Evolutionary conservation across 2,888 invertebrate species (phyloP).

Genomic region (Hecatera dysodea): DNA sequence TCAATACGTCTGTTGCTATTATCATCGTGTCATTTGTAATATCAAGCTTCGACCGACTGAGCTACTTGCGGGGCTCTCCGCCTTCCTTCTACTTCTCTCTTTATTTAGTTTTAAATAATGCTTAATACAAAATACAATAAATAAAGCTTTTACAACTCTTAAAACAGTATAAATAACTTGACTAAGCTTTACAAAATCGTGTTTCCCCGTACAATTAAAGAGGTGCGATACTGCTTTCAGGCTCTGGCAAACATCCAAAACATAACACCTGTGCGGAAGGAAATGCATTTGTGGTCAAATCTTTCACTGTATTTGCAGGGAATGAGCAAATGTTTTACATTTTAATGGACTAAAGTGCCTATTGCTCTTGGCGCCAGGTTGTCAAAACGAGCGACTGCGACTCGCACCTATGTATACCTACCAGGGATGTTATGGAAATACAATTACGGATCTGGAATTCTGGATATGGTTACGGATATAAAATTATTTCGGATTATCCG

Average conservation of each 20-base stretch:
- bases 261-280: constrained; percentile 64
- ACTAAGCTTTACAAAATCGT: constrained; percentile 59
- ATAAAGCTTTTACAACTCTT: constrained; percentile 16
- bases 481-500: no score
- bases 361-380: constrained; percentile 1
- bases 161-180: constrained; percentile 34
- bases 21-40: not conserved
- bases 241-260: constrained; percentile 69
- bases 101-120: not conserved
- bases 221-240: constrained; percentile 71
- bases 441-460: no score
- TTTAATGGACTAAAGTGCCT: constrained; percentile 10
- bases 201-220: constrained; percentile 67
- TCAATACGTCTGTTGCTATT: not conserved
- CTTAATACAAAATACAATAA: not conserved
- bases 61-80: not conserved
- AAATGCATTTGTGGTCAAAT: constrained; percentile 63
- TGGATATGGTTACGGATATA: no score
- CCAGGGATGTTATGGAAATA: not conserved
- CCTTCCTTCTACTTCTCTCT: not conserved
- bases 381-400: not conserved
- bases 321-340: constrained; percentile 35
- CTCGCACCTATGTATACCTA: not conserved
- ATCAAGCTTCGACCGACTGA: not conserved
- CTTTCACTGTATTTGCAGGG: constrained; percentile 36